phyloP scores from a whole-genome alignment of 2,113 vertebrate species.

The Verasper variegatus region DNA sequence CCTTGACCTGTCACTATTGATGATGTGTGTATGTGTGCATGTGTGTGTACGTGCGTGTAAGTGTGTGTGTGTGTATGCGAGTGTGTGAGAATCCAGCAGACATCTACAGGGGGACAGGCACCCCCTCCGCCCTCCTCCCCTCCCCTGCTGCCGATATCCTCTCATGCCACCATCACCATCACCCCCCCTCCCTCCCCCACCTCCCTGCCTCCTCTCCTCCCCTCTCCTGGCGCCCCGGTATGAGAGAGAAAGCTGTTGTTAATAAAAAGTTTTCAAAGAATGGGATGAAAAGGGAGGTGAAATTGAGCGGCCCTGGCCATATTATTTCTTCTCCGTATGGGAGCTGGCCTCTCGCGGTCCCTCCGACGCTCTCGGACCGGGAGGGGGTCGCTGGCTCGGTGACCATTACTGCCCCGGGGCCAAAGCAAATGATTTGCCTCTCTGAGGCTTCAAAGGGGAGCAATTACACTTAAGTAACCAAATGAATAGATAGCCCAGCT shows the following conservation, averaged over 20 bases:
- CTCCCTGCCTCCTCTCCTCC: conserved; percentile 59
- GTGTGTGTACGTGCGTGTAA: conserved; percentile 29
- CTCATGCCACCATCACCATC: conserved; percentile 61
- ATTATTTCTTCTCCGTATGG: conserved; percentile 89
- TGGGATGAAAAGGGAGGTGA: conserved; percentile 87
- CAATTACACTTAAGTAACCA: conserved; percentile 90
- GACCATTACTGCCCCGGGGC: conserved; percentile 83
- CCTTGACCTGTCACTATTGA: conserved; percentile 80
- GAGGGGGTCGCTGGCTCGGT: conserved; percentile 82
- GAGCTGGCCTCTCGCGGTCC: conserved; percentile 85
- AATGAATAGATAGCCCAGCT: conserved; percentile 88
- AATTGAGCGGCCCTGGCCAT: conserved; percentile 85
- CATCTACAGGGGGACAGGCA: conserved; percentile 71
- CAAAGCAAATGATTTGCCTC: conserved; percentile 88
- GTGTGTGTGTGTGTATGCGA: conserved; percentile 38
- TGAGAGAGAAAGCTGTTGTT: conserved; percentile 87
- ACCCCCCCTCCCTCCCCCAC: conserved; percentile 22
- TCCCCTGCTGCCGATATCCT: conserved; percentile 57
- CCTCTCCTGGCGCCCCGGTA: conserved; percentile 76
- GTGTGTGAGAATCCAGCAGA: conserved; percentile 69
- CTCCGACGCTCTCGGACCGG: conserved; percentile 81
- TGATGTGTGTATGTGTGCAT: conserved; percentile 59
- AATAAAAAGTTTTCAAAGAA: conserved; percentile 88
- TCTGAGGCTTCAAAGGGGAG: conserved; percentile 87
- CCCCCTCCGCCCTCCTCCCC: conserved; percentile 38